Percentiles rank a stretch among this genome's conserved stretches.
phyloP scores from a whole-genome alignment of 2,797 vertebrate genomes.

The Taenioides sp. region DNA sequence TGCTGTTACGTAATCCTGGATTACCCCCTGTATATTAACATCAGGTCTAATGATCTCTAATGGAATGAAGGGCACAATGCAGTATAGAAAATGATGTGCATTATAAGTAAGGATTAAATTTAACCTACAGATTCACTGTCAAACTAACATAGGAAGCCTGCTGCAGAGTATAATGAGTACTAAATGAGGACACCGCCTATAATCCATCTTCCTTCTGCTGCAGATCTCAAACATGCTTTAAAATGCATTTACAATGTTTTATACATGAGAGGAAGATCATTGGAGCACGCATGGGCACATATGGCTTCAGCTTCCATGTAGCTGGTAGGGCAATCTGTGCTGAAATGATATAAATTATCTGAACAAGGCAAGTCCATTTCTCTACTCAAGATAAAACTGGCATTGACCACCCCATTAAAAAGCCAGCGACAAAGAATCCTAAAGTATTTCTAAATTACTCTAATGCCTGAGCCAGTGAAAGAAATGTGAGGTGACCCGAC shows the following conservation, averaged over 20 bases:
- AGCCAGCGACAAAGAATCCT: constrained; percentile 3
- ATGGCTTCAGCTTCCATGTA: not conserved
- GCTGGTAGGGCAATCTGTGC: not conserved
- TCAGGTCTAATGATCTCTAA: constrained; percentile 28
- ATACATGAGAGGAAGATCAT: not conserved
- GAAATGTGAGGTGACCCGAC: not conserved
- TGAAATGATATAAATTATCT: constrained; percentile 9
- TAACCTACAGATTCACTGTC: not conserved
- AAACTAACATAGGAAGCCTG: not conserved
- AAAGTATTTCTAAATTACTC: constrained; percentile 12
- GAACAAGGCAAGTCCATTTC: not conserved
- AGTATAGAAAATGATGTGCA: constrained; percentile 11
- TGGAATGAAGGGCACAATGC: constrained; percentile 9
- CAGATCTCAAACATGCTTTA: constrained; percentile 14
- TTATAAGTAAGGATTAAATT: constrained; percentile 7
- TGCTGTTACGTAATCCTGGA: constrained; percentile 55
- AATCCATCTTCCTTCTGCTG: constrained; percentile 1
- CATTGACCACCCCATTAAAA: constrained; percentile 2
- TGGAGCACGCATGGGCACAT: not conserved
- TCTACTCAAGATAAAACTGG: not conserved
- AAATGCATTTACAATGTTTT: constrained; percentile 2
- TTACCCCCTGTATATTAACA: constrained; percentile 39
- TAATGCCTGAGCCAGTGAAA: not conserved
- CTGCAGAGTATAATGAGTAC: constrained; percentile 1
- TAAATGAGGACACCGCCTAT: not conserved